phyloP scores from a whole-genome alignment of 2,888 invertebrate genomes.

The Mythimna lalbum region DNA sequence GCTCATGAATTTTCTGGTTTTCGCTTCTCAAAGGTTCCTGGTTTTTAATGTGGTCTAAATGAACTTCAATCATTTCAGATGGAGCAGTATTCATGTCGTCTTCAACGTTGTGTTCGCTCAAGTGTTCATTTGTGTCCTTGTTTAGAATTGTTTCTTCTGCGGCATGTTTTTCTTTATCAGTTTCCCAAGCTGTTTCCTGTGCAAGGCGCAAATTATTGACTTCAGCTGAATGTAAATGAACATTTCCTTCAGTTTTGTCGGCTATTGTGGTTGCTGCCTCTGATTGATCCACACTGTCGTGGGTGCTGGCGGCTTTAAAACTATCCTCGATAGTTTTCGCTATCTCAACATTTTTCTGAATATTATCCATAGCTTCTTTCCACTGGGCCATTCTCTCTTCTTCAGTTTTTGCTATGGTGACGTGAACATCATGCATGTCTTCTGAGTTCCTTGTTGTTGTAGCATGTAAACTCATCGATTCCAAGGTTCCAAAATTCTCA shows the following conservation, averaged over 20 bases:
- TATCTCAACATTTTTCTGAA: constrained; percentile 78
- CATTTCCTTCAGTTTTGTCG: constrained; percentile 38
- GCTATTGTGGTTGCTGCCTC: constrained; percentile 29
- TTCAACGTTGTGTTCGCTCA: constrained; percentile 30
- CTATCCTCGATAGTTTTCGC: constrained; percentile 82
- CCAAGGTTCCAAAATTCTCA: constrained; percentile 76
- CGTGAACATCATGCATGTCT: constrained; percentile 62
- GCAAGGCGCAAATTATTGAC: constrained; percentile 47
- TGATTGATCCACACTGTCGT: constrained; percentile 46
- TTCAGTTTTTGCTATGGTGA: constrained; percentile 70
- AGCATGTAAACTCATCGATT: constrained; percentile 73
- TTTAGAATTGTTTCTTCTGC: constrained; percentile 1
- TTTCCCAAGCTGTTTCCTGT: constrained; percentile 39
- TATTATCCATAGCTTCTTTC: constrained; percentile 80
- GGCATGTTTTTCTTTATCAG: constrained; percentile 22
- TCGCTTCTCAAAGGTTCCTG: constrained; percentile 53
- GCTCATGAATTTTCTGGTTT: constrained; percentile 41
- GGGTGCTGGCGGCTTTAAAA: constrained; percentile 68
- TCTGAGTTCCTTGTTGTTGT: constrained; percentile 68
- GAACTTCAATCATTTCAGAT: constrained; percentile 64
- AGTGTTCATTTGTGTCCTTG: constrained; percentile 17
- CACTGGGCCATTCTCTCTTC: constrained; percentile 80
- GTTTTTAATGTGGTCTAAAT: constrained; percentile 52
- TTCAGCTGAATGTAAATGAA: constrained; percentile 20
- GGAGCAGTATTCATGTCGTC: constrained; percentile 66